Conservation (phyloP, 2,113 vertebrate genomes). For the Poeciliopsis retropinna region DNA sequence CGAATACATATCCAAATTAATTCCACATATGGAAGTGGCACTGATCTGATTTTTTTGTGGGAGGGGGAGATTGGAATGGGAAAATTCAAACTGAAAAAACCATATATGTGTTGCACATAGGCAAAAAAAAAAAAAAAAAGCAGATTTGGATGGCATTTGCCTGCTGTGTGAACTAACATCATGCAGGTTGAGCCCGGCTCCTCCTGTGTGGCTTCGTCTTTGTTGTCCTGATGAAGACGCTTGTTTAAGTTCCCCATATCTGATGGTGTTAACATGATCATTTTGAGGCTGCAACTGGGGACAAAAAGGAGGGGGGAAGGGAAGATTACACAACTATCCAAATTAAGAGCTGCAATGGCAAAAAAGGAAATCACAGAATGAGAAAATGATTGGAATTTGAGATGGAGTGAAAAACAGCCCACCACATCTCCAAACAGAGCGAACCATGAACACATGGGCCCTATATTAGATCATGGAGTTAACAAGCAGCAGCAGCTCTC, state of each 20-base stretch:
- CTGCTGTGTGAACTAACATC: slow-evolving; percentile 23
- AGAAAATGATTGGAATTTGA: slow-evolving; percentile 33
- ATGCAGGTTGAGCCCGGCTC: slow-evolving; percentile 54
- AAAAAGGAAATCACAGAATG: slow-evolving; percentile 7
- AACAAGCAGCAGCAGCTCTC: slow-evolving; percentile 66
- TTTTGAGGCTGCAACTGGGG: slow-evolving; percentile 49
- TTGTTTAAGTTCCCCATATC: slow-evolving; percentile 66
- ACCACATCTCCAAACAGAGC: slow-evolving; percentile 36
- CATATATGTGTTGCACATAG: no score
- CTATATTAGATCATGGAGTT: slow-evolving; percentile 71
- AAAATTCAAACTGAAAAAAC: no score
- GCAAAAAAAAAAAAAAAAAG: no score
- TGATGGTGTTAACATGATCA: slow-evolving; percentile 68
- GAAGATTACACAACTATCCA: not conserved
- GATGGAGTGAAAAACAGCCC: slow-evolving; percentile 38
- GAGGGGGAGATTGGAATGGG: no score
- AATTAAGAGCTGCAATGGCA: not conserved
- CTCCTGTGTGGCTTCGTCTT: slow-evolving; percentile 66
- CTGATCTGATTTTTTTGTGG: no score
- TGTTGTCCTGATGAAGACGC: slow-evolving; percentile 64
- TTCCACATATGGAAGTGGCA: no score
- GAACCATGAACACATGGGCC: slow-evolving; percentile 65
- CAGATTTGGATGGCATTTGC: no score
- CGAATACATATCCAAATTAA: no score
- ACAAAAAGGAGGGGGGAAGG: not conserved